These are phyloP conservation scores for Lumbricus terrestris DNA, from an alignment of 2,888 invertebrate species.

Conservation along the genomic window DNA sequence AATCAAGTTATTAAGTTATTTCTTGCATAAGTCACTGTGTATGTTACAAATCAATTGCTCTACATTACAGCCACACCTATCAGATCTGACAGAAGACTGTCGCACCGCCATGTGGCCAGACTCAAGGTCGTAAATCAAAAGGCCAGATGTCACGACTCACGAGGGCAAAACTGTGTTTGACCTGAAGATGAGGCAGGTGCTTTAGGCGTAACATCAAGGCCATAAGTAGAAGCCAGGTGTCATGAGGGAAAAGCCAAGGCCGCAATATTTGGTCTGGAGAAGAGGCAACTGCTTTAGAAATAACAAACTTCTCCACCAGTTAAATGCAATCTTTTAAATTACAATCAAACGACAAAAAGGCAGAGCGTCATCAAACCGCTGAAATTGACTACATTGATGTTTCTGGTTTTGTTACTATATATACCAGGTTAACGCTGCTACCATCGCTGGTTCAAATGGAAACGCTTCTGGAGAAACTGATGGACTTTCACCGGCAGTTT, in stretches of 20 bases:
- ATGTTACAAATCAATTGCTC: too few relatives aligned
- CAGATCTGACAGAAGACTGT: not conserved
- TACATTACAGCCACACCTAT: too few relatives aligned
- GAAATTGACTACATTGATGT: not conserved
- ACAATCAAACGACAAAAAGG: not conserved
- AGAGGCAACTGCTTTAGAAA: not conserved
- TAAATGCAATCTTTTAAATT: not conserved
- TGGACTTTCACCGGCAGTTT: not conserved
- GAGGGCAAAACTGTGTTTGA: too few relatives aligned
- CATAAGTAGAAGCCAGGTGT: not conserved
- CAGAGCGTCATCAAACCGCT: not conserved
- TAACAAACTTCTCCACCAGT: not conserved
- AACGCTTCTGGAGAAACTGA: not conserved
- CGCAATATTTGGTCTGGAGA: not conserved
- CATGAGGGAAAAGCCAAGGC: not conserved
- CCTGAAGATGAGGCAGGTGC: too few relatives aligned
- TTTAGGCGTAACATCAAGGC: not conserved
- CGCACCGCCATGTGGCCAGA: too few relatives aligned
- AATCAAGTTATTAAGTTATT: too few relatives aligned
- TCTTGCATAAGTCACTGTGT: too few relatives aligned
- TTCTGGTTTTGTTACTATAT: not conserved
- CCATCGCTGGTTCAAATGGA: not conserved
- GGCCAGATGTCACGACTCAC: too few relatives aligned
- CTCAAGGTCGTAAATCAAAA: too few relatives aligned
- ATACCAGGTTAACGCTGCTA: not conserved